Percentiles rank a stretch among this genome's conserved stretches.
These are phyloP conservation scores for Alloplasta piceator DNA, from an alignment of 2,888 invertebrate species.

Conservation along the genomic window DNA sequence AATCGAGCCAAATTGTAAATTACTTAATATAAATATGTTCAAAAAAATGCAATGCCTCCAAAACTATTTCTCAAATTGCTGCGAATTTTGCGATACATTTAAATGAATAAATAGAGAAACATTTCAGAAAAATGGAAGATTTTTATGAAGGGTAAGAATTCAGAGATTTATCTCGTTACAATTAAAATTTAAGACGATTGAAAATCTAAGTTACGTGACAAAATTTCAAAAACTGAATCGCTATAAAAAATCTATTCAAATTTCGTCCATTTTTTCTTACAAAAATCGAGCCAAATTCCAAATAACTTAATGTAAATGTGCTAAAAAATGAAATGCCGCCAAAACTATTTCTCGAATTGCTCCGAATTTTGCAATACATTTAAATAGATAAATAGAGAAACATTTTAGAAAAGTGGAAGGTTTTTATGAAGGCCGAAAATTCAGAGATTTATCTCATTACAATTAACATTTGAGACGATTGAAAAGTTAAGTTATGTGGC, in stretches of 20 bases:
- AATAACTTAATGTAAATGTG: no score
- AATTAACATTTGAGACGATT: background rate
- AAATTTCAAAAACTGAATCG: background rate
- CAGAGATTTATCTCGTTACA: background rate
- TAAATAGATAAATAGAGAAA: background rate
- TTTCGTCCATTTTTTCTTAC: no score
- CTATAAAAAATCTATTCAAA: no score
- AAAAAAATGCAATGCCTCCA: no score
- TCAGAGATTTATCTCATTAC: background rate
- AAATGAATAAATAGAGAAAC: background rate
- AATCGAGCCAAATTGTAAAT: no score
- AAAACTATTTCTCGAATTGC: no score
- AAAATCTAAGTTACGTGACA: background rate
- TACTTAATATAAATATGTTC: no score
- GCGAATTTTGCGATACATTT: background rate
- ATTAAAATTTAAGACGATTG: background rate
- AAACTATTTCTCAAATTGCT: no score
- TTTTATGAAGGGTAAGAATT: no score
- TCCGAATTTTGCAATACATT: background rate
- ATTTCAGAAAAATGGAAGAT: background rate
- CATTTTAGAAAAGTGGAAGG: background rate
- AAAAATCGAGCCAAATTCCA: no score
- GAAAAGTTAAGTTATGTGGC: background rate
- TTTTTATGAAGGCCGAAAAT: no score
- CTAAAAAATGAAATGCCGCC: no score